Evolutionary conservation across 1,140 invertebrate genomes (phyloP).

Genomic region (Trichonephila clavipes): DNA sequence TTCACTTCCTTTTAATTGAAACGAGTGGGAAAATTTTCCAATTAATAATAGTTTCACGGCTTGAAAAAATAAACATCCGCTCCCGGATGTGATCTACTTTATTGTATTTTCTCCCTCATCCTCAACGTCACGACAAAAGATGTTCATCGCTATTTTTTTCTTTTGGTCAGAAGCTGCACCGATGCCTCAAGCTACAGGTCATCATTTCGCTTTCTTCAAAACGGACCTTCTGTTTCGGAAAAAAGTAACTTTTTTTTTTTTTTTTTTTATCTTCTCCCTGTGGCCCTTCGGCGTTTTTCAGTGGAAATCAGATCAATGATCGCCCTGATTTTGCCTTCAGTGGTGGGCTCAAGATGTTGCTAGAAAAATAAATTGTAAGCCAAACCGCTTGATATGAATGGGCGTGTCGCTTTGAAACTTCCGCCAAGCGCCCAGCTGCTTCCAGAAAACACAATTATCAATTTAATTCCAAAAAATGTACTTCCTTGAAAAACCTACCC

Average conservation of each 20-base stretch:
- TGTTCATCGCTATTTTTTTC: background rate
- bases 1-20: background rate
- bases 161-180: background rate
- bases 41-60: background rate
- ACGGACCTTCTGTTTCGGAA: background rate
- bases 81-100: slow-evolving; percentile 28
- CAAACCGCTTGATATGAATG: background rate
- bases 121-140: background rate
- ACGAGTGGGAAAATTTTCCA: background rate
- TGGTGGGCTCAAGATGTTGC: background rate
- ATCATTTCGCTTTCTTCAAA: slow-evolving; percentile 34
- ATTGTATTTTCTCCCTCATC: slow-evolving; percentile 3
- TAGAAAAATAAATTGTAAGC: background rate
- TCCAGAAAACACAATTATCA: background rate
- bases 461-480: background rate
- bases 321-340: background rate
- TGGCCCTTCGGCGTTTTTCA: background rate
- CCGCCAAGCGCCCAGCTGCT: background rate
- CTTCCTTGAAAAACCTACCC: background rate
- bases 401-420: background rate
- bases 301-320: background rate
- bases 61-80: background rate
- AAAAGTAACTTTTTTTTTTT: slow-evolving; percentile 15
- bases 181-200: background rate
- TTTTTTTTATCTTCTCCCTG: background rate